Evolutionary conservation across 2,113 vertebrate species (phyloP), one percentile per base, ranked within the genome.

Genomic region (Hippocampus zosterae): DNA sequence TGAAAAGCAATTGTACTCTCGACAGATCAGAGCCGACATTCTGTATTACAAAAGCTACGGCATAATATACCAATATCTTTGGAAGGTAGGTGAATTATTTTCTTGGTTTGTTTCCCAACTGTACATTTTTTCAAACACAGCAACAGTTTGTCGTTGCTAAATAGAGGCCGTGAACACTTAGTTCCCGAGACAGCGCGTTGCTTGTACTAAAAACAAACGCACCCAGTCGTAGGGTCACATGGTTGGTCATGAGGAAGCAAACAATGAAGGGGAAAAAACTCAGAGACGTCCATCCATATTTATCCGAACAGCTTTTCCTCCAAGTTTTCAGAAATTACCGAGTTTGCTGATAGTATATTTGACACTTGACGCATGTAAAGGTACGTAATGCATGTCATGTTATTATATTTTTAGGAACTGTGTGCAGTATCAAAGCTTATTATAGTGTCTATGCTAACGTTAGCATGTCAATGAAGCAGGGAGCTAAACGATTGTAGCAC

Each of bases 211-310:
- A 84, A 89, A 78, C 76, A 53, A 88, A 79, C 84, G 21, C 70
- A 81, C 81, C 76, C 76, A 23, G 37, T 21, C 19, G 12, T 21
- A 27, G 5, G 77, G 83, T 91, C 89, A 91, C 73, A 79, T 90
- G 89, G 5, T 69, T 42, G 59, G 79, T 91, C 89, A 89, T 81
- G 87, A 86, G 89, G 85, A 85, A 78, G 84, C 87, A 88, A 91
- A 90, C 75, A 91, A 77, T 67, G 46, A 50, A 67, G 16, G 13
- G 12, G 62, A 73, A 57, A 53, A 52, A 37, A 23, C 46, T 60
- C 5, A 23, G 37, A 60, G 29, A 65, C 21, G 33, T 37, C 33
- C 33, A 37, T 37, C 33, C 33, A 37, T 6, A 5, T 37, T 37
- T 37, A 37, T 37, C 33, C 33, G 33, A 37, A 37, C 33, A 5